Base-by-base conservation (phyloP, 1,140 invertebrate species). In the Drosophila paulistorum region DNA sequence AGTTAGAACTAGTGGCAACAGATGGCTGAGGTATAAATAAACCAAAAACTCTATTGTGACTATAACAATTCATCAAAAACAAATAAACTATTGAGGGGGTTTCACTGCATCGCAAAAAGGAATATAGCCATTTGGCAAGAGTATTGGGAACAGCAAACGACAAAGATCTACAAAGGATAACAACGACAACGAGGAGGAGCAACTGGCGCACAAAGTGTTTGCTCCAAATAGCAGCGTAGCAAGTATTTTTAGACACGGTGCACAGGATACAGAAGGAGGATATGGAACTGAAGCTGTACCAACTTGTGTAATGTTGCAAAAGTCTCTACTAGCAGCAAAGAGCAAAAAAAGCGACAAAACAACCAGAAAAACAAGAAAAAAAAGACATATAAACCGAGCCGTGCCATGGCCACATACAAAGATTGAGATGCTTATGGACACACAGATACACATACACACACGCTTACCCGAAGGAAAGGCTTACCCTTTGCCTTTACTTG, bases 201-300 rank as follows among this genome's bases (percentile, higher is more conserved):
- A 33, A 41, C 67, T 20, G 33, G n/a, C 10, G 13, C 61, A n/a
- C 42, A 30, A 33, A 61, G 57, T 71, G 62, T 70, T 59, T 69
- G 83, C 72, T 67, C 72, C 82, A 83, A 67, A 86, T 79, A 86
- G 71, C 76, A 77, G 68, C 76, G 73, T 65, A 72, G 62, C 73
- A 77, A 86, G 83, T 87, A 87, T 87, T 86, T 79, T 69, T 74
- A 86, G 64, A 71, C 59, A 75, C 72, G 67, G 68, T 81, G 78
- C 78, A 80, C 17, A 33, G 58, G n/a, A 57, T 60, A 60, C 73
- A 67, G 81, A 66, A 83, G 81, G 74, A 71, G 77, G 67, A 84
- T 71, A 69, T 69, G 65, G 68, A 75, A 68, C 82, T 80, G 48
- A 57, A 68, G 63, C 69, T 51, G 45, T 51, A 51, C 45, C 45